Base-by-base conservation (phyloP, 2,888 invertebrate genomes). In the Eudemis profundana region DNA sequence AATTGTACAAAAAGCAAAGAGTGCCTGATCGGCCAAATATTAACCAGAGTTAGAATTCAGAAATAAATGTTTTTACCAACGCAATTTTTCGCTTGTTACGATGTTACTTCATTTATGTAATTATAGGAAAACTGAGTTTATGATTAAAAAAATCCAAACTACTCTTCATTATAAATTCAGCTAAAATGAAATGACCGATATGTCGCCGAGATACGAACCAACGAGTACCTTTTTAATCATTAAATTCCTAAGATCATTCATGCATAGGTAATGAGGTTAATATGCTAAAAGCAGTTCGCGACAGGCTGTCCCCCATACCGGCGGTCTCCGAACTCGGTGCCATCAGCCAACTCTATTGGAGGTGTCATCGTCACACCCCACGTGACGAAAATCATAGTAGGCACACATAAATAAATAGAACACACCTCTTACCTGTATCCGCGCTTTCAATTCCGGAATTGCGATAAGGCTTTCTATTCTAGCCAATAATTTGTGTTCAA, bases 311-410 rank as follows among this genome's bases (percentile, higher is more conserved):
- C 53, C 61, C n/a, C 38, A 46, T 17, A 33, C 27, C 49, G 14
- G 33, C 29, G 19, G 63, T 15, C 63, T 40, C 40, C 15, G 23
- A 56, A 19, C 19, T 15, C 38, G 21, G 27, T 19, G 49, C 33
- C 54, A 33, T 44, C 53, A 29, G 57, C 57, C 63, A 56, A 63
- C 56, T 50, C 42, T 40, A 63, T 57, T 54, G 42, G 56, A 56
- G 40, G 63, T 63, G 63, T 63, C 63, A 49, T 57, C 63, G 57
- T 49, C 56, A 63, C 54, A 29, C 63, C 63, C 49, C 47, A 63
- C 62, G 21, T 47, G 33, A 15, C 40, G 19, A 56, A n/a, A 23
- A 33, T 57, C 19, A 63, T 57, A 57, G 21, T 49, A 60, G 49
- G n/a, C 21, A 47, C 40, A 56, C 42, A n/a, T n/a, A n/a, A n/a